phyloP scores from a whole-genome alignment of 2,888 invertebrate species.

The Zhuqinia jingwanae region DNA sequence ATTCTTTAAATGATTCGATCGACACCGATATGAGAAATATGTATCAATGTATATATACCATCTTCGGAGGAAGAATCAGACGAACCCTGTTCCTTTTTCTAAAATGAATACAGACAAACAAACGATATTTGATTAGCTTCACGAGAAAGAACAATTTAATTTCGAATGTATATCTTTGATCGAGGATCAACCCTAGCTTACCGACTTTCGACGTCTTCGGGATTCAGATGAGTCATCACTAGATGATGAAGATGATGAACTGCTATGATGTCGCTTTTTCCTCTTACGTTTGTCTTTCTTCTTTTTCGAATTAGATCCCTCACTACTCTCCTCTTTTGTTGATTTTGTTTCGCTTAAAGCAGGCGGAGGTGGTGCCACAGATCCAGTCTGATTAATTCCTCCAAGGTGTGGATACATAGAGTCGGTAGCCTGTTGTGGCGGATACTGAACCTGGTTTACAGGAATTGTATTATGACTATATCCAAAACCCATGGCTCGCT shows the following conservation, averaged over 20 bases:
- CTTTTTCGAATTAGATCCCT: conserved; percentile 66
- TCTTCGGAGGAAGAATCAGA: conserved; percentile 77
- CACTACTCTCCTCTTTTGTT: conserved; percentile 43
- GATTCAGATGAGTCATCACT: conserved; percentile 75
- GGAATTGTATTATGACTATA: conserved; percentile 14
- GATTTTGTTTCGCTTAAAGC: conserved; percentile 22
- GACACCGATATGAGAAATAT: too few relatives aligned
- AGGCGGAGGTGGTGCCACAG: conserved; percentile 34
- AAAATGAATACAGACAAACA: conserved; percentile 1
- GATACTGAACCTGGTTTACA: not conserved
- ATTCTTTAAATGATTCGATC: too few relatives aligned
- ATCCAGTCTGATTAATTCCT: not conserved
- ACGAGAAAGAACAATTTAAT: too few relatives aligned
- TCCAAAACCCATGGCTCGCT: not conserved
- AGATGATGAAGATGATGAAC: conserved; percentile 78
- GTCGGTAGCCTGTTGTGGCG: conserved; percentile 3
- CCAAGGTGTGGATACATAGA: conserved; percentile 15
- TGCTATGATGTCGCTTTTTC: conserved; percentile 75
- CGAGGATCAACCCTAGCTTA: too few relatives aligned
- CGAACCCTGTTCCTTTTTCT: conserved; percentile 72
- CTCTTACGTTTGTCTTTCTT: conserved; percentile 77
- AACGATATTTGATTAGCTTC: not conserved
- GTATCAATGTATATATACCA: conserved; percentile 47
- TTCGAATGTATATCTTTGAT: too few relatives aligned
- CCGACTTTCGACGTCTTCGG: conserved; percentile 70